These are phyloP conservation scores for Dendrocopos noguchii DNA, from an alignment of 2,113 vertebrate genomes.

Conservation along the genomic window DNA sequence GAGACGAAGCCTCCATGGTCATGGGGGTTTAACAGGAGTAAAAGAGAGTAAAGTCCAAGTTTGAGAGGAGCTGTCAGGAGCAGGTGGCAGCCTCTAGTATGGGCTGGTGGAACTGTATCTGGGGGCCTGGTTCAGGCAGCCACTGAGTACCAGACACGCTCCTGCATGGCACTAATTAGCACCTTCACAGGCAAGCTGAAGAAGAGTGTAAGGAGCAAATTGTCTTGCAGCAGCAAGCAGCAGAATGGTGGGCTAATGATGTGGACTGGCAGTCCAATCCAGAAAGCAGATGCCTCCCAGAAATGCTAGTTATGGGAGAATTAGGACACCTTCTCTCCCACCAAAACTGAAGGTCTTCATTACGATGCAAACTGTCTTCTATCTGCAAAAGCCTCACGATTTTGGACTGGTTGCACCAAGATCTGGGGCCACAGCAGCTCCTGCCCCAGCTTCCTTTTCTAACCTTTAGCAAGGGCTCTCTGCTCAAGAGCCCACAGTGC, in stretches of 20 bases:
- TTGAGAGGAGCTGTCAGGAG: not conserved
- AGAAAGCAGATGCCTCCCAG: not conserved
- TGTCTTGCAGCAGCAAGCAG: not conserved
- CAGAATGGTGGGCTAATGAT: not conserved
- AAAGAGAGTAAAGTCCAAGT: not conserved
- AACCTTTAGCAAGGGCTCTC: not conserved
- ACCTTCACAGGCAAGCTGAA: not conserved
- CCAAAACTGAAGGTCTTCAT: not conserved
- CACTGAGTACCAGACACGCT: not conserved
- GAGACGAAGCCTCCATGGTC: fast-evolving
- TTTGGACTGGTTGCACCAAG: not conserved
- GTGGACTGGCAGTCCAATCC: not conserved
- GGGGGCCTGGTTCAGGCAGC: not conserved
- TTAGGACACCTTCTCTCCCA: not conserved
- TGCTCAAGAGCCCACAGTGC: not conserved
- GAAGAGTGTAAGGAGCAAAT: not conserved
- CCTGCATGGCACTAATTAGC: constrained; percentile 9
- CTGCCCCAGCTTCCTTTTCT: not conserved
- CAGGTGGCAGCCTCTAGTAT: not conserved
- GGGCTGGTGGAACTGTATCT: not conserved
- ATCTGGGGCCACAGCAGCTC: not conserved
- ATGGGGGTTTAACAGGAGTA: not conserved
- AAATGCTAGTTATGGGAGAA: not conserved
- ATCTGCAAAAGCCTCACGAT: not conserved
- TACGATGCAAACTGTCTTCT: not conserved